These are phyloP conservation scores for Danionella cerebrum DNA, from an alignment of 2,113 vertebrate species.

Conservation along the genomic window DNA sequence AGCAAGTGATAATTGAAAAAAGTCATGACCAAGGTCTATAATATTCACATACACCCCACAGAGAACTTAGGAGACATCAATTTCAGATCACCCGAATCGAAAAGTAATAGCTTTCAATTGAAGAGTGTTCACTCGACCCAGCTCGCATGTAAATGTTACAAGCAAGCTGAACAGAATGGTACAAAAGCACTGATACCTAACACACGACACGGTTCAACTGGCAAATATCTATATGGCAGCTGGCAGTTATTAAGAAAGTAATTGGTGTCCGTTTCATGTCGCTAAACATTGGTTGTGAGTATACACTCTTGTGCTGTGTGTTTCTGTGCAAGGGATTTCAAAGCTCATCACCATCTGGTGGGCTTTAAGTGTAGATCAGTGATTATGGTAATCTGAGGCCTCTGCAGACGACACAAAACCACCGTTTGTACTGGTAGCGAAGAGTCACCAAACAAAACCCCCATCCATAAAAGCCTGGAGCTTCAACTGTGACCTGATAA, in stretches of 20 bases:
- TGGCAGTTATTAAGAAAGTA: neutral
- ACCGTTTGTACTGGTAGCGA: neutral
- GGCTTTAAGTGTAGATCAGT: neutral
- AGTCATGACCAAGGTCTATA: no score
- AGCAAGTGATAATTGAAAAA: no score
- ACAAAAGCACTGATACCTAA: no score
- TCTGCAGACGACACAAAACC: neutral
- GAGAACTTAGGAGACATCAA: no score
- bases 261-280: neutral
- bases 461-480: neutral
- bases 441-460: neutral
- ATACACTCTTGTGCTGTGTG: neutral
- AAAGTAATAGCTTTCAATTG: no score
- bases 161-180: no score
- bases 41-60: no score
- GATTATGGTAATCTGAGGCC: constrained; percentile 1
- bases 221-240: no score
- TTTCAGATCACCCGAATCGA: no score
- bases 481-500: neutral
- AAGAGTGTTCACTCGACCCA: no score
- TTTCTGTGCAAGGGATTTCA: neutral
- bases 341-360: constrained; percentile 18
- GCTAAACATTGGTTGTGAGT: neutral
- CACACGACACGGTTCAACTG: no score
- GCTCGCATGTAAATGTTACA: no score